Percentiles rank a stretch among this genome's conserved stretches.
Conservation (phyloP, 1,140 invertebrate species). For the Pararge aegeria region DNA sequence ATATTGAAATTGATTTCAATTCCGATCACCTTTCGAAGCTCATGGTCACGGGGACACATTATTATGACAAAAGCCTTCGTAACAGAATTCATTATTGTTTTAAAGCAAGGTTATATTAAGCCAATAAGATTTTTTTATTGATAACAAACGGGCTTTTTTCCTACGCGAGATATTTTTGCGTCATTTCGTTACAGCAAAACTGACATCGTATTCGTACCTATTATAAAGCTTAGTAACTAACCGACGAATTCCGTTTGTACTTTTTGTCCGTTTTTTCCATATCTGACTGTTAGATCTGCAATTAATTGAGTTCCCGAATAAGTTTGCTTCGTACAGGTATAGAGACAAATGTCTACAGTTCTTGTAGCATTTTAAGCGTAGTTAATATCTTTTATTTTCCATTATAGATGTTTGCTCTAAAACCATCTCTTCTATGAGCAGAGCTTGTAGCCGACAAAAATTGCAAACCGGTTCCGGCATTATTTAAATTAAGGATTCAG, state of each 20-base stretch:
- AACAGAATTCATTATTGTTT: not conserved
- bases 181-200: not conserved
- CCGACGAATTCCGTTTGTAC: not conserved
- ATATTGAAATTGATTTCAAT: slow-evolving; percentile 21
- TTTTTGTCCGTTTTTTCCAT: not conserved
- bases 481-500: no score
- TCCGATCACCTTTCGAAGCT: slow-evolving; percentile 19
- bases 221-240: not conserved
- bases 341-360: not conserved
- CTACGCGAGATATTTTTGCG: not conserved
- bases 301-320: not conserved
- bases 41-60: slow-evolving; percentile 13
- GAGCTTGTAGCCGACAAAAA: no score
- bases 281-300: not conserved
- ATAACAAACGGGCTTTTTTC: no score
- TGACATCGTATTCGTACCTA: not conserved
- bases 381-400: no score
- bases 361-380: no score
- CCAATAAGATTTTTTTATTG: no score
- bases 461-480: no score
- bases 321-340: not conserved
- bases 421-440: no score
- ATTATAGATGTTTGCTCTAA: no score
- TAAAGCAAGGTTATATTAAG: not conserved
- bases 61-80: slow-evolving; percentile 6